A percentile compares a stretch with the other conserved stretches of the same genome.
phyloP scores from a whole-genome alignment of 1,140 invertebrate species.

The Coenobita brevimanus region DNA sequence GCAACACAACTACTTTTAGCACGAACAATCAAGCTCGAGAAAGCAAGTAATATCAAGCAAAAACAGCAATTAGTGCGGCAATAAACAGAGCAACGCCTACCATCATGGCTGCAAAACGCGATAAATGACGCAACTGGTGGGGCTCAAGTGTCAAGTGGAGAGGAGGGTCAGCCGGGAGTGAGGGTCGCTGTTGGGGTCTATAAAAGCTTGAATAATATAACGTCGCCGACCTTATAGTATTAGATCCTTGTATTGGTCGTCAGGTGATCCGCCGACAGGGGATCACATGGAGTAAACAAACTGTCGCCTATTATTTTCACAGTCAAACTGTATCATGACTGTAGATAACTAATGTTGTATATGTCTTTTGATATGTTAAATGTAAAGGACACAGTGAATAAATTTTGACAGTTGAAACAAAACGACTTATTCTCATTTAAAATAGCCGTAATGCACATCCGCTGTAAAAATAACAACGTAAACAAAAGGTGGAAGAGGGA shows the following conservation, averaged over 20 bases:
- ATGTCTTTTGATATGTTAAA: neutral
- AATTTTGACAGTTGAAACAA: too few relatives aligned
- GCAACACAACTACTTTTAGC: neutral
- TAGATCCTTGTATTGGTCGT: neutral
- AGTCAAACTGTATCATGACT: neutral
- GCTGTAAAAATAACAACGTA: too few relatives aligned
- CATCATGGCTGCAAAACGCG: slow-evolving; percentile 58
- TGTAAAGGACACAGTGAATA: too few relatives aligned
- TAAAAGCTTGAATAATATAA: neutral
- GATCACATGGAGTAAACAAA: slow-evolving; percentile 18
- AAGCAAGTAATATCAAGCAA: neutral
- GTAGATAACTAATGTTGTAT: neutral
- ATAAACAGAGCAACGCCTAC: slow-evolving; percentile 50
- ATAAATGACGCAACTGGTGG: slow-evolving; percentile 12
- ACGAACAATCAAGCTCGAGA: too few relatives aligned
- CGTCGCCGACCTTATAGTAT: neutral
- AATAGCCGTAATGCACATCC: too few relatives aligned
- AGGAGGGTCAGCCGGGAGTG: neutral
- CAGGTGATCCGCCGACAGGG: neutral
- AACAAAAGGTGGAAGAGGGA: too few relatives aligned
- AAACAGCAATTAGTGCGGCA: slow-evolving; percentile 1
- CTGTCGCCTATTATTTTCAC: slow-evolving; percentile 7
- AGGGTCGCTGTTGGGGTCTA: neutral
- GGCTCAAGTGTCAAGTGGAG: neutral
- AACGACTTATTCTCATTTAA: too few relatives aligned